These are phyloP conservation scores for Sphinx pinastri DNA, from an alignment of 2,888 invertebrate genomes.

Conservation along the genomic window DNA sequence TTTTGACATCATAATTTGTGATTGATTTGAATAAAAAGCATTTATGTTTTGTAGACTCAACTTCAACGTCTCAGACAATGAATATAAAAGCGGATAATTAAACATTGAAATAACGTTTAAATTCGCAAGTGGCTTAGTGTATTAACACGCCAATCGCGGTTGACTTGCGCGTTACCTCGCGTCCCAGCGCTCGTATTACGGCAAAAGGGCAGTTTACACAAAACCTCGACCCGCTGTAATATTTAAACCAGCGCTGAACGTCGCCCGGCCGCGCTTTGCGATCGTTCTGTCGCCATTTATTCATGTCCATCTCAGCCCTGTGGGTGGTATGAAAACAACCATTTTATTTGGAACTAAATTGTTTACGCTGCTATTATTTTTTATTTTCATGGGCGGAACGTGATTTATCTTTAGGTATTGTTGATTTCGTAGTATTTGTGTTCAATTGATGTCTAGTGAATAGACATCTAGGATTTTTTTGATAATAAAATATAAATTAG, in stretches of 20 bases:
- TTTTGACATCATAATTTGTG: too few species aligned
- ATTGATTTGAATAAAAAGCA: too few species aligned
- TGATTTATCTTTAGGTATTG: not conserved
- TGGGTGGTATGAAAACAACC: not conserved
- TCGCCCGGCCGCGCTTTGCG: slow-evolving; percentile 31
- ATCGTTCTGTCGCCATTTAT: slow-evolving; percentile 24
- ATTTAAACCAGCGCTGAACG: slow-evolving; percentile 55
- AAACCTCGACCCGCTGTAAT: slow-evolving; percentile 52
- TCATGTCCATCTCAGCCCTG: slow-evolving; percentile 15
- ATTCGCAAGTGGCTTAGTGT: too few species aligned
- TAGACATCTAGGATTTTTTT: too few species aligned
- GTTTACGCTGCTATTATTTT: not conserved
- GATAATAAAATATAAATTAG: too few species aligned
- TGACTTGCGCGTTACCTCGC: slow-evolving; percentile 35
- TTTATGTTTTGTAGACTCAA: too few species aligned
- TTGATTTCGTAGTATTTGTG: not conserved
- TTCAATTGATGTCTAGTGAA: not conserved
- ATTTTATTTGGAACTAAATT: slow-evolving; percentile 10
- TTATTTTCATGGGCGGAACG: not conserved
- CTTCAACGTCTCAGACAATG: too few species aligned
- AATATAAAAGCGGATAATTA: too few species aligned
- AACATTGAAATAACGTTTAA: too few species aligned
- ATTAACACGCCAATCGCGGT: slow-evolving; percentile 28
- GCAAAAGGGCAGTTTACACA: slow-evolving; percentile 47
- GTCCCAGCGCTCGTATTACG: slow-evolving; percentile 46